Evolutionary conservation across 2,113 vertebrate species (phyloP).

Genomic region (Mohoua ochrocephala): DNA sequence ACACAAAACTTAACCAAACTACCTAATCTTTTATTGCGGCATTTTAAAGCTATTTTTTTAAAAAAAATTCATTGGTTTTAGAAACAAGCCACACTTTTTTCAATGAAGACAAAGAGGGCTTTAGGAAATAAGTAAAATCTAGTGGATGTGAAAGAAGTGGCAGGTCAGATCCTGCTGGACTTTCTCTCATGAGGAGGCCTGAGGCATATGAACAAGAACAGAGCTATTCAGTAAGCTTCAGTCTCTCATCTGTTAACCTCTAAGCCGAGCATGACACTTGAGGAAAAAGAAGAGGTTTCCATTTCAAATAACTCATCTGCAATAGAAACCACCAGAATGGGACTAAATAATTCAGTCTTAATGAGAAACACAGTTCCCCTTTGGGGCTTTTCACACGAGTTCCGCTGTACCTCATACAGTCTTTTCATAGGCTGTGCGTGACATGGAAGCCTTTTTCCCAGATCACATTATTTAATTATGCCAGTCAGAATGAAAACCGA

Average conservation of each 20-base stretch:
- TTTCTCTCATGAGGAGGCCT: not conserved
- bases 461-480: not conserved
- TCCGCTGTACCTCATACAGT: not conserved
- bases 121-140: not conserved
- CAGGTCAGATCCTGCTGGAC: not conserved
- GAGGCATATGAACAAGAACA: not conserved
- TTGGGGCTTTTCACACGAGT: not conserved
- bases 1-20: not conserved
- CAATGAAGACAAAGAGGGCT: not conserved
- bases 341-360: not conserved
- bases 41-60: not conserved
- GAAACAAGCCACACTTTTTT: not conserved
- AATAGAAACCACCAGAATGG: not conserved
- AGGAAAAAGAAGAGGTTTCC: not conserved
- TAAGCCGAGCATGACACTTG: not conserved
- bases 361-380: not conserved
- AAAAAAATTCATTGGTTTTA: not conserved
- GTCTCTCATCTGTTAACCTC: not conserved
- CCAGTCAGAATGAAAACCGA: not conserved
- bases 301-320: not conserved
- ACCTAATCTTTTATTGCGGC: not conserved
- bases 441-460: not conserved
- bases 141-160: not conserved
- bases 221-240: not conserved
- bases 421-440: rapidly evolving